Base-by-base conservation (phyloP, 2,797 vertebrate species). In the Valencia hispanica region DNA sequence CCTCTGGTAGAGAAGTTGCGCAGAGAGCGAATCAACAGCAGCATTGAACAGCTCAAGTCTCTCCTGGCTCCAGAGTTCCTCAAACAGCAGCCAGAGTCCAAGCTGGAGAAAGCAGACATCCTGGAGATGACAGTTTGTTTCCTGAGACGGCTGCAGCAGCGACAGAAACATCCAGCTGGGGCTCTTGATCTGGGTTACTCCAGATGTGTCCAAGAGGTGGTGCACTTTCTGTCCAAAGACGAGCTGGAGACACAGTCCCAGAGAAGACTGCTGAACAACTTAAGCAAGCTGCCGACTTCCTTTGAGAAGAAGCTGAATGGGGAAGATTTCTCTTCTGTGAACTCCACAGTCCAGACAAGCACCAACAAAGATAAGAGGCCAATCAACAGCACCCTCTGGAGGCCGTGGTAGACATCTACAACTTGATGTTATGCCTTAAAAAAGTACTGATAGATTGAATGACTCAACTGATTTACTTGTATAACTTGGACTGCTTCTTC, bases 61-160 rank as follows among this genome's bases (percentile, higher is more conserved):
- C 86, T 97, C 18, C 91, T 96, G 91, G 91, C 91, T 84, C 90
- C 93, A 94, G 91, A 95, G 84, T 92, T 96, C 85, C 91, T 93
- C 5, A 87, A 91, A 72, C 91, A 94, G 69, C 92, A 94, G 84
- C 91, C 94, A 78, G 83, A 85, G 74, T 94, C 95, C 78, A 96
- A 96, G 91, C 91, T 95, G 87, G 95, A 96, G 88, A 96, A 96
- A 90, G 95, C 95, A 0, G 95, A 95, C 79, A 93, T 96, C 81
- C 92, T 95, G 87, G 95, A 96, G 87, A 96, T 95, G 95, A 94
- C 94, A 0, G 94, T 94, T 68, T 95, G 90, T 88, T 91, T 94
- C 78, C 88, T 94, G 74, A 92, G 85, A 75, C 79, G 85, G 84
- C 89, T 84, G 30, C 83, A 82, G 39, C 15, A 73, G 77, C 74